phyloP scores from a whole-genome alignment of 2,113 vertebrate species.

The Toxostoma redivivum region DNA sequence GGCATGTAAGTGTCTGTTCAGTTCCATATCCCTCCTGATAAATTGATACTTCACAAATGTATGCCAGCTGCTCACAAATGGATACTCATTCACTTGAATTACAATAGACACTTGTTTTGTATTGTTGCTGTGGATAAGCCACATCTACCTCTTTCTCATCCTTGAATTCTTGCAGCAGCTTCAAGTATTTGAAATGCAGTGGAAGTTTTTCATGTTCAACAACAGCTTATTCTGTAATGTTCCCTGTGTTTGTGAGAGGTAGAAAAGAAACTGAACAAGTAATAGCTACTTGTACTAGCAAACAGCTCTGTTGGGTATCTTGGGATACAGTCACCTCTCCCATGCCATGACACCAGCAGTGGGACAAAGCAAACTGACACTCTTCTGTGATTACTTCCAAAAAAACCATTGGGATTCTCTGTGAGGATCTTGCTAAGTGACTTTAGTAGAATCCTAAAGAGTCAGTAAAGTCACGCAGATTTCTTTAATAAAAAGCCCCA shows the following conservation, averaged over 20 bases:
- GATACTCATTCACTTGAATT: not conserved
- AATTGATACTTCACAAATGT: not conserved
- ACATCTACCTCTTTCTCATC: not conserved
- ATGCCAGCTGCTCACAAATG: not conserved
- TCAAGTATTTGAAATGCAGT: not conserved
- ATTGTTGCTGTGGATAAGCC: not conserved
- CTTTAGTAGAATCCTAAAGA: not conserved
- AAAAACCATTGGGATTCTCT: not conserved
- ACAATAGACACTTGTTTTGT: not conserved
- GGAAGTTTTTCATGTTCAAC: not conserved
- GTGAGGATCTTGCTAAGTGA: not conserved
- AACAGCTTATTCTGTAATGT: not conserved
- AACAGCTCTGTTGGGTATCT: not conserved
- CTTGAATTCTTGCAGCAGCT: not conserved
- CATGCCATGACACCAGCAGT: not conserved
- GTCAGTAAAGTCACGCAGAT: not conserved
- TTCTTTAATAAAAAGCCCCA: not conserved
- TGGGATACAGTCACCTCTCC: not conserved
- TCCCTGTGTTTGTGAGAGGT: not conserved
- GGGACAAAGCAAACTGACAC: not conserved
- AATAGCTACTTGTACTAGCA: not conserved
- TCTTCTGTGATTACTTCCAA: not conserved
- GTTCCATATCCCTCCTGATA: not conserved
- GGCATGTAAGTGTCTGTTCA: not conserved
- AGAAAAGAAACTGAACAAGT: not conserved